Conservation (phyloP, 1,140 invertebrate genomes). For the Sycophaga agraensis region DNA sequence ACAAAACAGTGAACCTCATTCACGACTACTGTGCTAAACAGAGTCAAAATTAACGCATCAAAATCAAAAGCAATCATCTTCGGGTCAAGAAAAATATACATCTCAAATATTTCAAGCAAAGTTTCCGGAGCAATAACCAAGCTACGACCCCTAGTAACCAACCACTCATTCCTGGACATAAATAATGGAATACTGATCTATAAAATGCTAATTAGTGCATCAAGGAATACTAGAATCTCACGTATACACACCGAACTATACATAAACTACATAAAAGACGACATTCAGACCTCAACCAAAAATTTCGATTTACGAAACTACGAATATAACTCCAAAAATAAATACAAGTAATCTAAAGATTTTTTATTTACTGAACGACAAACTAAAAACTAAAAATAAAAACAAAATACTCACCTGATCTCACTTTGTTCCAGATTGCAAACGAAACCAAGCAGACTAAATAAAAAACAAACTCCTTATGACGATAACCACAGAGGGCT, state of each 20-base stretch:
- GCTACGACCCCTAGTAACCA: neutral
- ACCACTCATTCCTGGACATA: neutral
- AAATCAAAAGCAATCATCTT: slow-evolving; percentile 9
- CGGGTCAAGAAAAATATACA: neutral
- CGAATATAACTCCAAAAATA: neutral
- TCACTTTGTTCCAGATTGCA: neutral
- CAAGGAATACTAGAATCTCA: neutral
- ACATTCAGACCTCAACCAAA: neutral
- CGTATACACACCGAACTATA: neutral
- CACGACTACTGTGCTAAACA: neutral
- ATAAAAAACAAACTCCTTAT: no score
- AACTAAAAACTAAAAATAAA: no score
- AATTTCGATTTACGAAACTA: neutral
- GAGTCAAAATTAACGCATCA: neutral
- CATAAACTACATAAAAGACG: neutral
- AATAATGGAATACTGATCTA: neutral
- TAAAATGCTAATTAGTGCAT: neutral
- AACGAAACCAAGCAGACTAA: no score
- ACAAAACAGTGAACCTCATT: neutral
- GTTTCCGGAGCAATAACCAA: neutral
- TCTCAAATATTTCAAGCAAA: neutral
- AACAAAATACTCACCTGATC: no score
- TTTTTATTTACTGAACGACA: no score
- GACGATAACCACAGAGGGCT: no score
- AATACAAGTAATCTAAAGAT: neutral